Evolutionary conservation across 2,797 vertebrate species (phyloP).

Genomic region (Eulemur mongoz): DNA sequence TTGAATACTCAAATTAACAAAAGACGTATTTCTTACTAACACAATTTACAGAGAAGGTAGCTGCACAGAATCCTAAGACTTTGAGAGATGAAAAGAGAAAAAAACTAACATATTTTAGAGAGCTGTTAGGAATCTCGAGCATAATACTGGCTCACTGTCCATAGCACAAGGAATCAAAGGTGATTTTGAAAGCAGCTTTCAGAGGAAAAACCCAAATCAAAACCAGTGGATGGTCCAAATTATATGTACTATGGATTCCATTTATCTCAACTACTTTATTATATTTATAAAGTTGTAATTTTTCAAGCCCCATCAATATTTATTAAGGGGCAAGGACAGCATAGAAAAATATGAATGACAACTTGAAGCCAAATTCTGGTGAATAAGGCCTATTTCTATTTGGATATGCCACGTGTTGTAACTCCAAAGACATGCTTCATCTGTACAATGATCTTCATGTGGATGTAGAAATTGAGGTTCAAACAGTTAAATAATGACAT

Average conservation of each 20-base stretch:
- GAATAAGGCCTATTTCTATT: neutral
- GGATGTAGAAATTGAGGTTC: neutral
- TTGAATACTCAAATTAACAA: constrained; percentile 42
- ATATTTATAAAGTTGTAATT: neutral
- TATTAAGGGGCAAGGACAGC: neutral
- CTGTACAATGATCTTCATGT: neutral
- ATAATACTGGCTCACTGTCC: neutral
- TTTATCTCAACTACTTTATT: neutral
- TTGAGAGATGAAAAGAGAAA: neutral
- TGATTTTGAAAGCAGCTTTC: neutral
- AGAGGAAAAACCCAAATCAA: neutral
- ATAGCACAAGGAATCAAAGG: neutral
- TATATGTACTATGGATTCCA: neutral
- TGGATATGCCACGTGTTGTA: neutral
- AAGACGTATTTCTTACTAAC: neutral
- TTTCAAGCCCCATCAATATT: neutral
- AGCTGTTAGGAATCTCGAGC: neutral
- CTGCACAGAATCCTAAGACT: neutral
- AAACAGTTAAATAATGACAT: neutral
- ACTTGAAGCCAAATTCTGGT: neutral
- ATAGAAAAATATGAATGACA: neutral
- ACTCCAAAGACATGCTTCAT: neutral
- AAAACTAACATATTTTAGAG: neutral
- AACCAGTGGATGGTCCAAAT: neutral
- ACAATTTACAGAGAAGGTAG: neutral